These are phyloP conservation scores for Sinohyriopsis cumingii DNA, from an alignment of 2,888 invertebrate species.

Conservation along the genomic window DNA sequence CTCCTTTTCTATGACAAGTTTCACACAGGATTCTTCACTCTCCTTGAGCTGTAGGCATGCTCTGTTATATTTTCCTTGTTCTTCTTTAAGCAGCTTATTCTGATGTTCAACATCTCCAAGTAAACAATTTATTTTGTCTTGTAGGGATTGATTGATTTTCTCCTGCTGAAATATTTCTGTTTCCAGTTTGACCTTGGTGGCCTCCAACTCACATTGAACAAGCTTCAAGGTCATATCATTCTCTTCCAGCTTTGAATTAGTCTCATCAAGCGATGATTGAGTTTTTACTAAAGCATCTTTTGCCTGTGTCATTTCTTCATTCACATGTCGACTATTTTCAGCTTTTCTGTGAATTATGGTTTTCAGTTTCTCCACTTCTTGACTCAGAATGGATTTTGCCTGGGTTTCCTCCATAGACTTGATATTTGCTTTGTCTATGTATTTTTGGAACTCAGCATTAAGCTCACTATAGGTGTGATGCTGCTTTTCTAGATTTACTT, in stretches of 20 bases:
- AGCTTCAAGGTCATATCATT: background rate
- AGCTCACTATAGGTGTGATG: conserved; percentile 9
- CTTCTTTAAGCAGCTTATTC: no score
- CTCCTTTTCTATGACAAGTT: background rate
- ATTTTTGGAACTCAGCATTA: conserved; percentile 15
- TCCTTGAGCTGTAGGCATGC: background rate
- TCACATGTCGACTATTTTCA: background rate
- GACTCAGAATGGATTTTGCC: conserved; percentile 22
- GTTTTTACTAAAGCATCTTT: background rate
- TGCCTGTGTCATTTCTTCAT: conserved; percentile 1
- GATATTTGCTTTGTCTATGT: conserved; percentile 31
- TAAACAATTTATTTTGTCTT: conserved; percentile 2
- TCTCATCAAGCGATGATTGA: no score
- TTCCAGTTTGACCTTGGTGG: conserved; percentile 5
- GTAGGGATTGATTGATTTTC: conserved; percentile 3
- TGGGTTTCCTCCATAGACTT: conserved; percentile 31
- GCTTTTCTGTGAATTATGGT: conserved; percentile 9
- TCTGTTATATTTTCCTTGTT: no score
- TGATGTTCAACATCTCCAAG: no score
- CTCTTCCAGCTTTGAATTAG: no score
- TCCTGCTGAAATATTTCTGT: conserved; percentile 3
- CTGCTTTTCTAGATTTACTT: conserved; percentile 15
- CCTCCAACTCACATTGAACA: background rate
- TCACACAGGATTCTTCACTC: background rate
- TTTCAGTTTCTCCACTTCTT: conserved; percentile 21